Evolutionary conservation across 2,113 vertebrate genomes (phyloP).

Genomic region (Orientallactaga bullata): DNA sequence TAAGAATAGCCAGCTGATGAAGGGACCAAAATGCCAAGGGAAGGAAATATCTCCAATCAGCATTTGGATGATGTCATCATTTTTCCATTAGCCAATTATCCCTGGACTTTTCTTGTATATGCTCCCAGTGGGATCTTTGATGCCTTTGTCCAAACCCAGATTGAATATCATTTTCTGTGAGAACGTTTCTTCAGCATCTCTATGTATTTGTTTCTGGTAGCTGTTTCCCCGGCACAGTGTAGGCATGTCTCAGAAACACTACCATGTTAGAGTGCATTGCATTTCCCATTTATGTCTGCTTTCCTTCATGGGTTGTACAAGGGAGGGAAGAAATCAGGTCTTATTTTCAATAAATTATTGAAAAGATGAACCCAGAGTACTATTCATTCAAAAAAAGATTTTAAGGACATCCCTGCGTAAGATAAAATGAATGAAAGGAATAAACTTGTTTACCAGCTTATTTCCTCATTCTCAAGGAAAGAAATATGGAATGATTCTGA

Average conservation of each 20-base stretch:
- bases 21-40: neutral
- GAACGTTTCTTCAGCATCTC: neutral
- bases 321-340: neutral
- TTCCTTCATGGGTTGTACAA: neutral
- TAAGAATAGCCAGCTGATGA: neutral
- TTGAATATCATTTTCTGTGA: neutral
- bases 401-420: conserved; percentile 11
- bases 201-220: neutral
- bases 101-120: neutral
- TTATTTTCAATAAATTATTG: conserved; percentile 61
- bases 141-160: neutral
- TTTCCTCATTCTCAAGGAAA: conserved; percentile 43
- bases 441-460: neutral
- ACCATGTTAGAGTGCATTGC: neutral
- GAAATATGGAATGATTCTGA: neutral
- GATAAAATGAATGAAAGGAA: neutral
- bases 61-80: neutral
- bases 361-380: neutral
- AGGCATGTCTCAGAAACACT: neutral
- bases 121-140: neutral
- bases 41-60: neutral
- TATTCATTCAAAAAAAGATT: conserved; percentile 61
- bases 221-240: neutral
- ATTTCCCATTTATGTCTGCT: neutral
- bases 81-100: neutral